Base-by-base conservation (phyloP, 2,113 vertebrate species). In the Pampusana beccarii region DNA sequence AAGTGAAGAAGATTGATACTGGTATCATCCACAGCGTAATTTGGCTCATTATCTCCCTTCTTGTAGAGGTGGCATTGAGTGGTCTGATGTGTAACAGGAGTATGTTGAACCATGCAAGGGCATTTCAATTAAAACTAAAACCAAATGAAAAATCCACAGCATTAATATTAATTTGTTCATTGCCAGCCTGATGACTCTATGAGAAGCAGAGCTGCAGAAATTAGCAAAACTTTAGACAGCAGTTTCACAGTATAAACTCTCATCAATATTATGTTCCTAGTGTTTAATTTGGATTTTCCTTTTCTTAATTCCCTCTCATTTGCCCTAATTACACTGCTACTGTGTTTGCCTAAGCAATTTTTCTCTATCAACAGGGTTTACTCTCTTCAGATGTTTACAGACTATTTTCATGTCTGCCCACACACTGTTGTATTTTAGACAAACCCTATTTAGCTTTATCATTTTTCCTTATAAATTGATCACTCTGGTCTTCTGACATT, bases 221-320 rank as follows among this genome's bases (percentile, higher is more conserved):
- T 72, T 93, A 79, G 40, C 36, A 69, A 75, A 88, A 42, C 23
- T 50, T 25, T n/a, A 42, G 28, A 60, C 57, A 72, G 50, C 44
- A 81, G 34, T 31, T 90, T 90, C 40, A 21, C 11, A 34, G 29
- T 21, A 56, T 64, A 67, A 84, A 67, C n/a, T 81, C 29, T 80
- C 73, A 72, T 57, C 44, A 74, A 33, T 73, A 79, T 6, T 65
- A 90, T 16, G 38, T 44, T 75, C 29, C 7, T 28, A 84, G 25
- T 70, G 51, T 58, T 91, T 75, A 91, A 84, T 94, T 16, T 58
- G 29, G 80, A 65, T 73, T 92, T 96, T 69, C 58, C 44, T 81
- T 92, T 65, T 56, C 61, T 82, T 89, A 87, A 82, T 91, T 93
- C 92, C 74, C 66, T 84, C 50, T 79, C 31, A 70, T 93, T 94